Conservation (phyloP, 1,140 invertebrate species). For the Cephus cinctus region DNA sequence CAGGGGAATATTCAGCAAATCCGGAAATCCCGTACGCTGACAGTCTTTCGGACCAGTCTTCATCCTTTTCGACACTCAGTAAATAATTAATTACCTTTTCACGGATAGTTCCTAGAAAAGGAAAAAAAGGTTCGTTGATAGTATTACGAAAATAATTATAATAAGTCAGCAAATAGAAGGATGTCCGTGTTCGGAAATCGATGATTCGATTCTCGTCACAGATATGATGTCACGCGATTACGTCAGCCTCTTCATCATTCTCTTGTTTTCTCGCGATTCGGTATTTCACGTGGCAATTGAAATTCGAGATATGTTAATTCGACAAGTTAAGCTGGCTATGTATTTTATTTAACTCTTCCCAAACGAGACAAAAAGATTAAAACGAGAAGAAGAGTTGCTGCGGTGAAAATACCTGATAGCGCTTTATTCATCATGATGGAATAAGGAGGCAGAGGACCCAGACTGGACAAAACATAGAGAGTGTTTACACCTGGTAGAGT, state of each 20-base stretch:
- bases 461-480: constrained; percentile 51
- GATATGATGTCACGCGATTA: too few species aligned
- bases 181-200: too few species aligned
- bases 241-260: too few species aligned
- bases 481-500: constrained; percentile 49
- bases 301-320: neutral
- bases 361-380: constrained; percentile 1
- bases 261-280: too few species aligned
- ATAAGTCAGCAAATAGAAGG: too few species aligned
- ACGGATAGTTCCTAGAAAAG: constrained; percentile 37
- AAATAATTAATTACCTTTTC: constrained; percentile 47
- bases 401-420: constrained; percentile 53
- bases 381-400: constrained; percentile 4
- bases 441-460: constrained; percentile 60
- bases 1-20: constrained; percentile 40
- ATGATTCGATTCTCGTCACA: too few species aligned
- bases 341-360: too few species aligned
- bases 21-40: constrained; percentile 27
- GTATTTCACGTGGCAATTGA: neutral
- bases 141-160: neutral
- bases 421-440: constrained; percentile 55
- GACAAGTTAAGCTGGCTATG: neutral
- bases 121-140: neutral
- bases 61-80: constrained; percentile 38
- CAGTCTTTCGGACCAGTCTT: constrained; percentile 31